A percentile compares a stretch with the other conserved stretches of the same genome.
Evolutionary conservation across 1,140 invertebrate genomes (phyloP).

Genomic region (Bathynomus jamesi): DNA sequence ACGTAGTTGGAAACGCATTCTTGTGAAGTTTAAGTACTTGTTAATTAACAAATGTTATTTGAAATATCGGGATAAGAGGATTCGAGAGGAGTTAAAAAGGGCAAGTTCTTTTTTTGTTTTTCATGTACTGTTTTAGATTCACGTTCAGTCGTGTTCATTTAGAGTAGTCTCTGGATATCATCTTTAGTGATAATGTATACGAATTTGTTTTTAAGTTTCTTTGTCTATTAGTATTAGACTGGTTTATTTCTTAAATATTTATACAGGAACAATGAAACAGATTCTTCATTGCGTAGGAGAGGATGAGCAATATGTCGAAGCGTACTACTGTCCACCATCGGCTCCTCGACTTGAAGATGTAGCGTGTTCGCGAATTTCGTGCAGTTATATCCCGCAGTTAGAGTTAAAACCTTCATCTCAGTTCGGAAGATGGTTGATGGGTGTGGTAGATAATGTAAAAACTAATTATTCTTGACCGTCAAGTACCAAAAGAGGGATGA

Average conservation of each 20-base stretch:
- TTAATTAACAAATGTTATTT: neutral
- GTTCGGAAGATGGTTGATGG: neutral
- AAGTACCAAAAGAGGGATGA: too few species aligned
- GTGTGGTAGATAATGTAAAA: neutral
- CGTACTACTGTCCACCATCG: neutral
- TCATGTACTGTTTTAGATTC: neutral
- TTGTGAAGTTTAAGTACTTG: too few species aligned
- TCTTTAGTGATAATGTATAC: too few species aligned
- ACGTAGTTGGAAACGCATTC: too few species aligned
- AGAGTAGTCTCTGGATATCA: too few species aligned
- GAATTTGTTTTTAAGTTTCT: too few species aligned
- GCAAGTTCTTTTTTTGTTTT: neutral
- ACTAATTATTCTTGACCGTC: neutral
- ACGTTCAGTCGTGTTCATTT: neutral
- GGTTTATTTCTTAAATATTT: neutral
- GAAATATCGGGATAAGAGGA: too few species aligned
- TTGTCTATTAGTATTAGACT: neutral
- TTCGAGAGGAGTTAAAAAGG: neutral
- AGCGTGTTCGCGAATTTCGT: neutral
- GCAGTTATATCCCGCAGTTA: neutral
- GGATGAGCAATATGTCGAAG: neutral
- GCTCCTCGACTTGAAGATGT: neutral
- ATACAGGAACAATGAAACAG: neutral
- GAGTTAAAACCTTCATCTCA: neutral
- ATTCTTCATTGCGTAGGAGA: neutral